phyloP scores from a whole-genome alignment of 1,140 invertebrate species.

The Colletes gigas region DNA sequence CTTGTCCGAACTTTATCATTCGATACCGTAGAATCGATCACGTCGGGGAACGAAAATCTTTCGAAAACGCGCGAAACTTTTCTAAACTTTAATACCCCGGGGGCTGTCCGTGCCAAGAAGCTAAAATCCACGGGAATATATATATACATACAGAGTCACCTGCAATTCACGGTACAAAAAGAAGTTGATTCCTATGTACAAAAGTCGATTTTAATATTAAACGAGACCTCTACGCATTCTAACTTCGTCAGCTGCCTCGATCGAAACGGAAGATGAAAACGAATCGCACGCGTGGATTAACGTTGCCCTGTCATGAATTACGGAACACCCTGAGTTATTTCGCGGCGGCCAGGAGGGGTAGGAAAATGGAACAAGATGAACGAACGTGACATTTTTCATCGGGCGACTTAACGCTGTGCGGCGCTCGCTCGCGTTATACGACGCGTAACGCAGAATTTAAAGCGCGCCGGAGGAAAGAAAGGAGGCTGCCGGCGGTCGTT shows the following conservation, averaged over 20 bases:
- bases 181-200: too few relatives aligned
- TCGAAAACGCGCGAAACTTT: neutral
- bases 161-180: too few relatives aligned
- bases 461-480: constrained; percentile 1
- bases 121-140: neutral
- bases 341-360: too few relatives aligned
- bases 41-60: neutral
- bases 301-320: too few relatives aligned
- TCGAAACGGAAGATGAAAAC: too few relatives aligned
- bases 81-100: neutral
- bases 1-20: neutral
- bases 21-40: neutral
- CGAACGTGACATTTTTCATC: neutral
- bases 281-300: too few relatives aligned
- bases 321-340: too few relatives aligned
- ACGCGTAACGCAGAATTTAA: constrained; percentile 30
- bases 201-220: too few relatives aligned
- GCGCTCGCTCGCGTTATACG: neutral
- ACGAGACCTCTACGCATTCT: too few relatives aligned
- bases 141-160: neutral
- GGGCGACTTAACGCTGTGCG: neutral
- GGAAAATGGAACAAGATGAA: neutral
- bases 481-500: constrained; percentile 14
- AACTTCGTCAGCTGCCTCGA: too few relatives aligned
- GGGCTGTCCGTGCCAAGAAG: neutral